A percentile compares a stretch with the other conserved stretches of the same genome.
Evolutionary conservation across 2,888 invertebrate species (phyloP).

Genomic region (Andrena trimmerana): DNA sequence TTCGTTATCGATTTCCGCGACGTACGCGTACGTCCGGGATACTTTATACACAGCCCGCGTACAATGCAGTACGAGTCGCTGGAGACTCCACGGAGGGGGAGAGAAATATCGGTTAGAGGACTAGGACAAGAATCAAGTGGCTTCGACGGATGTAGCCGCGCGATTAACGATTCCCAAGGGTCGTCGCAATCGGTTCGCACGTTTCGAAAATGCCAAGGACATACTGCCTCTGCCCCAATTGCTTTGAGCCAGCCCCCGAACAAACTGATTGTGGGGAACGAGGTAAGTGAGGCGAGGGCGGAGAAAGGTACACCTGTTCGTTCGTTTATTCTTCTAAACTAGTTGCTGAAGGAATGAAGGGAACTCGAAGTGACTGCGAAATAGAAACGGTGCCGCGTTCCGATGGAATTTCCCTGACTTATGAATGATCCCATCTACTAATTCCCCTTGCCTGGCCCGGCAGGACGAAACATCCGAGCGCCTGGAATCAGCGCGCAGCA

Average conservation of each 20-base stretch:
- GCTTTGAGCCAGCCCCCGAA: neutral
- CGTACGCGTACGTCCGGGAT: slow-evolving; percentile 9
- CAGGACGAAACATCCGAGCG: neutral
- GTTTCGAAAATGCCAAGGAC: neutral
- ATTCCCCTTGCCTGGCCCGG: too few relatives aligned
- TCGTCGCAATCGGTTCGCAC: slow-evolving; percentile 20
- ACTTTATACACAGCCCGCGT: slow-evolving; percentile 13
- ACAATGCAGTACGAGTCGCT: neutral
- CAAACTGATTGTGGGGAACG: neutral
- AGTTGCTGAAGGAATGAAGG: neutral
- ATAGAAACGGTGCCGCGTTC: neutral
- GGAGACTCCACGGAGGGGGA: neutral
- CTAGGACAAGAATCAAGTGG: neutral
- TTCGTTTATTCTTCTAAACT: neutral
- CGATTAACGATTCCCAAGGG: slow-evolving; percentile 57
- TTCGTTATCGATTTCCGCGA: slow-evolving; percentile 29
- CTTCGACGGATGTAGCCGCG: slow-evolving; percentile 21
- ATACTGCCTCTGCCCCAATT: neutral
- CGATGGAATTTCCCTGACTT: neutral
- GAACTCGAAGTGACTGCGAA: neutral
- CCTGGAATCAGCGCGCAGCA: neutral
- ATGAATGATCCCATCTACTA: too few relatives aligned
- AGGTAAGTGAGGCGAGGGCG: neutral
- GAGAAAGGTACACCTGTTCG: slow-evolving; percentile 6
- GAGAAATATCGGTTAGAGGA: neutral